These are phyloP conservation scores for Ophion obscuratus DNA, from an alignment of 2,888 invertebrate genomes.

Conservation along the genomic window DNA sequence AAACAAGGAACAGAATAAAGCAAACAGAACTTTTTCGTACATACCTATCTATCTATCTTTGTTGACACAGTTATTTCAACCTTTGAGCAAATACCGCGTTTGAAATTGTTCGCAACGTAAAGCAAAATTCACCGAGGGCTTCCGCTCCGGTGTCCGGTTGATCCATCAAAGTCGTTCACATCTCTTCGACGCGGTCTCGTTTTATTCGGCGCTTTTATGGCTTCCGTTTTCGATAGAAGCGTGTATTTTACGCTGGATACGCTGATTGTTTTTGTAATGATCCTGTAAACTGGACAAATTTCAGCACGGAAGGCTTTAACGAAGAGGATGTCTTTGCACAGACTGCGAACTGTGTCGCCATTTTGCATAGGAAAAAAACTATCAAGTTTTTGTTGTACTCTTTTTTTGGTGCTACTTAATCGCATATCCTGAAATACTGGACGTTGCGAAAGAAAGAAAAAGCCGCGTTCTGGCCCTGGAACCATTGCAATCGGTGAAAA, in stretches of 20 bases:
- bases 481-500: too few relatives aligned
- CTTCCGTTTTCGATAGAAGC: not conserved
- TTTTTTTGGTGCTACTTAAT: too few relatives aligned
- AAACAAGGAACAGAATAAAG: slow-evolving; percentile 25
- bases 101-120: slow-evolving; percentile 10
- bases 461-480: too few relatives aligned
- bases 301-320: too few relatives aligned
- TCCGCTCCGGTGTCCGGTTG: not conserved
- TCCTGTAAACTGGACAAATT: too few relatives aligned
- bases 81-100: slow-evolving; percentile 23
- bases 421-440: too few relatives aligned
- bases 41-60: slow-evolving; percentile 28
- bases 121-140: slow-evolving; percentile 24
- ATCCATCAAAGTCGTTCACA: slow-evolving; percentile 5
- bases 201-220: not conserved
- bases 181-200: not conserved
- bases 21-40: slow-evolving; percentile 42
- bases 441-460: too few relatives aligned
- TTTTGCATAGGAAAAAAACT: too few relatives aligned
- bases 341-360: too few relatives aligned
- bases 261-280: too few relatives aligned
- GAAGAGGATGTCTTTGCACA: too few relatives aligned
- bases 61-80: slow-evolving; percentile 50
- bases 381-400: too few relatives aligned
- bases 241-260: not conserved